A percentile compares a stretch with the other conserved stretches of the same genome.
These are phyloP conservation scores for Ophion slaviceki DNA, from an alignment of 2,888 invertebrate species.

Conservation along the genomic window DNA sequence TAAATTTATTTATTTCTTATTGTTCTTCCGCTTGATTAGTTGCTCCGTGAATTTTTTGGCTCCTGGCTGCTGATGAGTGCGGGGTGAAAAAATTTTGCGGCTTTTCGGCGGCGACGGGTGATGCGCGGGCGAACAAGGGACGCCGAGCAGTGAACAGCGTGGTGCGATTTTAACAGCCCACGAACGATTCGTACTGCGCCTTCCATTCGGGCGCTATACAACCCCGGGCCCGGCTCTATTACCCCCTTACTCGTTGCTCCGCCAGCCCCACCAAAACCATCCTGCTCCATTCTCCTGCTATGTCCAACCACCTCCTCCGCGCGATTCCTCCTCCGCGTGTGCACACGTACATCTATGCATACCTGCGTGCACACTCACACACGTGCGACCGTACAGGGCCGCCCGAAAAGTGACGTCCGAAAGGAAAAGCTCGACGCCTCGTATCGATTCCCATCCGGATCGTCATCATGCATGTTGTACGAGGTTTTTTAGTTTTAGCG, in stretches of 20 bases:
- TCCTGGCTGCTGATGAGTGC: neutral
- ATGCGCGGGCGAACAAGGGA: conserved; percentile 12
- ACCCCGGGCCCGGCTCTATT: conserved; percentile 78
- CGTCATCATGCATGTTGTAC: too few species aligned
- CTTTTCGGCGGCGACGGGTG: neutral
- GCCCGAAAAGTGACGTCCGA: neutral
- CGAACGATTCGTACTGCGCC: conserved; percentile 73
- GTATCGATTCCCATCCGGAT: too few species aligned
- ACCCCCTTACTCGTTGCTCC: conserved; percentile 71
- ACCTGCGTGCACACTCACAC: neutral
- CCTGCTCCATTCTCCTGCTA: conserved; percentile 8
- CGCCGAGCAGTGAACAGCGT: conserved; percentile 57
- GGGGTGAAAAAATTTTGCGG: neutral
- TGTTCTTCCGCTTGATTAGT: neutral
- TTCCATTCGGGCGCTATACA: conserved; percentile 75
- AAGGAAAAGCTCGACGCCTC: too few species aligned
- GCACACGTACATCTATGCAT: neutral
- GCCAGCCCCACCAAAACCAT: conserved; percentile 39
- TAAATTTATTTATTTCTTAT: neutral
- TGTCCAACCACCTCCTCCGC: conserved; percentile 5
- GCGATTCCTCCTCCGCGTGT: conserved; percentile 5
- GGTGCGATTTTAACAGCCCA: conserved; percentile 68
- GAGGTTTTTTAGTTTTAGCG: too few species aligned
- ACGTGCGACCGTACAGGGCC: neutral
- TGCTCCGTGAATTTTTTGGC: neutral